phyloP scores from a whole-genome alignment of 2,888 invertebrate species.

The Apamea anceps region DNA sequence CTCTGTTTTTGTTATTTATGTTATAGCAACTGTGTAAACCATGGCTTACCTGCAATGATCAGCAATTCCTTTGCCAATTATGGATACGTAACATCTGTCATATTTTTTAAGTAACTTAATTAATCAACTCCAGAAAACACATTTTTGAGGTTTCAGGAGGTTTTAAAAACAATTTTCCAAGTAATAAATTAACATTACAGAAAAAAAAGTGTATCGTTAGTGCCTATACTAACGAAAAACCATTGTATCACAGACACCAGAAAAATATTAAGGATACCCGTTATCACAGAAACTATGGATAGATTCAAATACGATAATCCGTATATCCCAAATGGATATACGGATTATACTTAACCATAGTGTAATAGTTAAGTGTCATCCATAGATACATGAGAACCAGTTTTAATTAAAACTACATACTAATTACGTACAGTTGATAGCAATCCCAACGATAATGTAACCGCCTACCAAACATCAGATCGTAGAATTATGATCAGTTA shows the following conservation, averaged over 20 bases:
- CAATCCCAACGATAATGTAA: constrained; percentile 10
- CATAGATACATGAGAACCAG: not conserved
- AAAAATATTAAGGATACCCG: not conserved
- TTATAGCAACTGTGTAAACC: too few relatives aligned
- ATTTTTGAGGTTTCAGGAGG: too few relatives aligned
- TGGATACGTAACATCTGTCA: not conserved
- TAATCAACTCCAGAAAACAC: too few relatives aligned
- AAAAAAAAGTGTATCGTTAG: too few relatives aligned
- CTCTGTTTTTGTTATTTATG: too few relatives aligned
- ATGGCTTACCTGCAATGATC: not conserved
- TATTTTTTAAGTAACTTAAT: too few relatives aligned
- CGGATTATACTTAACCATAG: not conserved
- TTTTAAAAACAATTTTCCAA: too few relatives aligned
- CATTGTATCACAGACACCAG: too few relatives aligned
- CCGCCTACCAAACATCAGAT: constrained; percentile 38
- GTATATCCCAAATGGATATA: not conserved
- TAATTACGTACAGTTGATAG: not conserved
- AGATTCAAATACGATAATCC: too few relatives aligned
- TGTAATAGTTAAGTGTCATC: not conserved
- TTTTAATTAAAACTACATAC: not conserved
- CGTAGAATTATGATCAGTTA: constrained; percentile 38
- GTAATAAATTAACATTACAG: too few relatives aligned
- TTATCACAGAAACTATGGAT: not conserved
- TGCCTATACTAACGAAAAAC: too few relatives aligned
- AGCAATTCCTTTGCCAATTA: not conserved